Conservation (phyloP, 2,797 vertebrate species). For the Ambastaia sidthimunki region DNA sequence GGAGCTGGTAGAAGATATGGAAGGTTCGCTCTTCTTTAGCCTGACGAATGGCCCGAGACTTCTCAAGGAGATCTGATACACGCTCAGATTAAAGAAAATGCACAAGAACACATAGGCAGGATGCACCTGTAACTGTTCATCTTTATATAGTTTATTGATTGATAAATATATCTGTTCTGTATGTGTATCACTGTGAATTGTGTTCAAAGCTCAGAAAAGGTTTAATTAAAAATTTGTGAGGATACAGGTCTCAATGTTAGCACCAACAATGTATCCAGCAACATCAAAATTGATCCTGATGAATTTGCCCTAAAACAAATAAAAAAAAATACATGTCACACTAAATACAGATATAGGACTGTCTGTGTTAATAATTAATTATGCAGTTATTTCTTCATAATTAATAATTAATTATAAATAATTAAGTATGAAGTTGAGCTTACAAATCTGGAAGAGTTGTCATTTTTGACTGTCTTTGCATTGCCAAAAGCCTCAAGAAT, state of each 20-base stretch:
- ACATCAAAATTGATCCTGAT: conserved; percentile 94
- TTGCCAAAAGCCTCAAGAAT: conserved; percentile 91
- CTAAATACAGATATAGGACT: not conserved
- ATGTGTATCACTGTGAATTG: not conserved
- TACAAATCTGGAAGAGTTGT: conserved; percentile 92
- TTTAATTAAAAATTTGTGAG: conserved; percentile 58
- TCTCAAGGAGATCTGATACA: conserved; percentile 88
- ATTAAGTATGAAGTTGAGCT: conserved; percentile 56
- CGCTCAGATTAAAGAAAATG: conserved; percentile 63
- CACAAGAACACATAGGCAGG: conserved; percentile 57
- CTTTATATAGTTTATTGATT: not conserved
- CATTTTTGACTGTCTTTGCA: conserved; percentile 90
- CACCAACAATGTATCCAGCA: conserved; percentile 91
- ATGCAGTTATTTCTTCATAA: too few species aligned
- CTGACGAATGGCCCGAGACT: conserved; percentile 90
- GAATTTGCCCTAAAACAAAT: conserved; percentile 85
- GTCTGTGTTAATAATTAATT: not conserved
- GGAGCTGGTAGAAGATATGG: conserved; percentile 91
- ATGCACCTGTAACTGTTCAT: not conserved
- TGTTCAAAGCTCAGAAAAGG: not conserved
- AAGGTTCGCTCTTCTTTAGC: conserved; percentile 93
- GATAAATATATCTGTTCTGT: not conserved
- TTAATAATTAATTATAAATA: not conserved
- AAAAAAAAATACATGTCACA: conserved; percentile 1
- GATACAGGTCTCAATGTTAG: conserved; percentile 96